Base-by-base conservation (phyloP, 2,797 vertebrate species). In the Phalanger gymnotis region DNA sequence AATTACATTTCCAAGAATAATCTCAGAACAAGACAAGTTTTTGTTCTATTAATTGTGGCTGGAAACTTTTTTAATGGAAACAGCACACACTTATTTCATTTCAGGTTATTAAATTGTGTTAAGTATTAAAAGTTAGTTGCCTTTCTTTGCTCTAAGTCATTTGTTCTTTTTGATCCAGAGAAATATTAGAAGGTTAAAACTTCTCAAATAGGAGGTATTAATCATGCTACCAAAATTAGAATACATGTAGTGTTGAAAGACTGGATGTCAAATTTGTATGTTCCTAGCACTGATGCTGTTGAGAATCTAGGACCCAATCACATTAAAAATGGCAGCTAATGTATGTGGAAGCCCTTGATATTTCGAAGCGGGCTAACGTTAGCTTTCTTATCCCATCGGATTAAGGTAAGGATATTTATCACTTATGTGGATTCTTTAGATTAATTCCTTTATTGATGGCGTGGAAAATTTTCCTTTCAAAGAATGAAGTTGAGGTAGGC, bases 1-100 rank as follows among this genome's bases (percentile, higher is more conserved):
- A 98, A 98, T 97, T 97, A 90, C 94, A 98, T 98, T 98, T 98
- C 98, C 98, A 98, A 97, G 97, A 98, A 98, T 98, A 98, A 98
- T 98, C 94, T 98, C 95, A 97, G 97, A 98, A 98, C 96, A 97
- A 96, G 96, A 98, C 53, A 53, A 95, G 93, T 93, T 98, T 99
- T 98, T 98, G 96, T 98, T 98, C 97, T 98, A 93, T 98, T 98
- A 98, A 98, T 98, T 98, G 96, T 98, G 97, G 54, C 95, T 98
- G 97, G 98, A 98, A 98, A 98, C 97, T 98, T 58, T 56, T 98
- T 97, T 93, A 98, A 97, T 98, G 97, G 96, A 97, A 98, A 97
- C 97, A 98, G 96, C 96, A 94, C 92, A 97, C 95, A 96, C 95
- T 97, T 90, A 97, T 98, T 98, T 97, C 96, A 97, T 47, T 98